Evolutionary conservation across 2,797 vertebrate species (phyloP), one percentile per base, ranked within the genome.

Genomic region (Bradypus variegatus): DNA sequence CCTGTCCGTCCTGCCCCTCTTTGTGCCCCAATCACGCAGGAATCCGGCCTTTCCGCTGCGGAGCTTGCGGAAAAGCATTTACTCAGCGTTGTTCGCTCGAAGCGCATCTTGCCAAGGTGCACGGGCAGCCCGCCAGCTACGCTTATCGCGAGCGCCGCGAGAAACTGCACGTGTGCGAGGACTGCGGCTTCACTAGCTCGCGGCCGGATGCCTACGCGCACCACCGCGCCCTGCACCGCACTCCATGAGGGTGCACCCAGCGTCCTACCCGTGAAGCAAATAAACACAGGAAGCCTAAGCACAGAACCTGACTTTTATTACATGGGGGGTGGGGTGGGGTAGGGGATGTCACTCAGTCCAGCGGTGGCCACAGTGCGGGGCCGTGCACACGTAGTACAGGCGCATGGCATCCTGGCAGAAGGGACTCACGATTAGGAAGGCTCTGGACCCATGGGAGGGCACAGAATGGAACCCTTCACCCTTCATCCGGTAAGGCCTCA

Each of bases 361-460:
- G 90, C 98, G 97, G 96, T 99, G 99, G 96, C 99, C 98, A 25
- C 99, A 99, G 97, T 99, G 98, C 6, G 98, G 98, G 2, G 98
- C 99, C 0, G 98, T 99, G 97, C 98, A 99, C 23, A 99, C 98
- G 12, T 99, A 99, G 96, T 99, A 99, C 38, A 99, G 97, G 75
- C 99, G 97, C 98, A 99, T 99, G 55, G 98, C 99, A 7, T 99
- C 99, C 98, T 99, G 95, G 55, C 60, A 79, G 14, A 69, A 50
- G 82, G 58, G 45, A 50, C 2, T 3, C 31, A n/a, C 2, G 5
- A 29, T 92, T 41, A 88, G 86, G 13, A 45, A 48, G 23, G 36
- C 19, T 76, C 86, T 23, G 10, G 45, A 38, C 29, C 41, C 83
- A 23, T 1, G 0, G 1, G 13, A 69, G 29, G 11, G 14, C 15